These are phyloP conservation scores for Ciconia stormi DNA, from an alignment of 2,113 vertebrate genomes.

Conservation along the genomic window DNA sequence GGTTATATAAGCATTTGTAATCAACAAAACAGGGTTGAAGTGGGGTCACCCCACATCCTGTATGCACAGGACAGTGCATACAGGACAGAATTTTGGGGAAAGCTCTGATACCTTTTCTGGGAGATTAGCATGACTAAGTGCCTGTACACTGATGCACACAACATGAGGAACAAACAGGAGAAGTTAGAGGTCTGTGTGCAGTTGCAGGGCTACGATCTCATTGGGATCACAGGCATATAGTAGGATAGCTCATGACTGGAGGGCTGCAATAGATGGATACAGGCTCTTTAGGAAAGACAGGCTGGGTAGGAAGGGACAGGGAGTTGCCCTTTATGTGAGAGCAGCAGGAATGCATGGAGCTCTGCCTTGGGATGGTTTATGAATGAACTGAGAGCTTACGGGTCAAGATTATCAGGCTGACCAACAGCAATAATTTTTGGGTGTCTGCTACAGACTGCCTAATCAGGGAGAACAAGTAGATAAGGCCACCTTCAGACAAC, in stretches of 20 bases:
- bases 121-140: background rate
- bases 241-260: background rate
- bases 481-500: background rate
- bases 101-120: background rate
- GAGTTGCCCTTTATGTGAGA: background rate
- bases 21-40: background rate
- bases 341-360: background rate
- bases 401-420: background rate
- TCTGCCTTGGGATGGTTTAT: background rate
- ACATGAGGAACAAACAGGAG: background rate
- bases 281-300: background rate
- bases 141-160: background rate
- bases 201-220: background rate
- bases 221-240: background rate
- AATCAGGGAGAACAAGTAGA: background rate
- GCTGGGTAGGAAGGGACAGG: background rate
- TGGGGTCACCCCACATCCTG: background rate
- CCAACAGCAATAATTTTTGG: background rate
- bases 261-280: background rate
- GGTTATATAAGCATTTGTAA: background rate
- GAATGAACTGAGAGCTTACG: background rate
- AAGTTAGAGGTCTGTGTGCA: background rate
- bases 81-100: background rate
- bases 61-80: background rate
- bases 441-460: background rate